A percentile compares a stretch with the other conserved stretches of the same genome.
Evolutionary conservation across 2,888 invertebrate species (phyloP).

Genomic region (Thymelicus acteon): DNA sequence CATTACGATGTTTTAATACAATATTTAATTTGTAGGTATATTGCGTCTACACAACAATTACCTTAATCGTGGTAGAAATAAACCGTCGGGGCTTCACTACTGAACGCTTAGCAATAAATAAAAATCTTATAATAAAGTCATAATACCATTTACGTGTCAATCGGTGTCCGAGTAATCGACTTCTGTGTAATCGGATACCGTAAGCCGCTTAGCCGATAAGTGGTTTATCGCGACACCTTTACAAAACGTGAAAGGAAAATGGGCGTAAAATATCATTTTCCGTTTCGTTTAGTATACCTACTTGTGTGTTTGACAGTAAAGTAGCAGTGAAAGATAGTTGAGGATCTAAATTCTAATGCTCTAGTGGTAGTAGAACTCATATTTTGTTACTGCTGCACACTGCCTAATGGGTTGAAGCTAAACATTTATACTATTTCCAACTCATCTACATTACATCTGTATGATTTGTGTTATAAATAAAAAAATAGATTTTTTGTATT

Average conservation of each 20-base stretch:
- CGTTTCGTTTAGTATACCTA: constrained; percentile 10
- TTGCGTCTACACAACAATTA: too few species aligned
- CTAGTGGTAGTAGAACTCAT: too few species aligned
- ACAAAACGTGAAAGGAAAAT: constrained; percentile 48
- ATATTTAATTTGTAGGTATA: too few species aligned
- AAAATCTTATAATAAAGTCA: constrained; percentile 43
- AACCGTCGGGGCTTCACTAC: neutral
- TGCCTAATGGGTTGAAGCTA: too few species aligned
- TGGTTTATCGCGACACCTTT: constrained; percentile 28
- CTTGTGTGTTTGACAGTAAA: neutral
- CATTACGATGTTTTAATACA: too few species aligned
- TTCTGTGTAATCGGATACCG: constrained; percentile 42
- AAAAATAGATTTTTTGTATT: too few species aligned
- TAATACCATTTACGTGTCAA: constrained; percentile 53
- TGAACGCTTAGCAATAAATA: constrained; percentile 20
- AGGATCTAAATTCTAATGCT: too few species aligned
- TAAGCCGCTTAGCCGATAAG: constrained; percentile 32
- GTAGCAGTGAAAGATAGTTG: neutral
- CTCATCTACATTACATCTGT: too few species aligned
- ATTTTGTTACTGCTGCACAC: too few species aligned
- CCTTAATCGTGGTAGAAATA: too few species aligned
- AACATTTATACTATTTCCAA: too few species aligned
- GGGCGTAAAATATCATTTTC: constrained; percentile 35
- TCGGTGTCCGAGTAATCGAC: constrained; percentile 38
- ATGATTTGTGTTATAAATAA: too few species aligned